Evolutionary conservation across 2,797 vertebrate genomes (phyloP), one percentile per base, ranked within the genome.

Genomic region (Eleutherodactylus coqui): DNA sequence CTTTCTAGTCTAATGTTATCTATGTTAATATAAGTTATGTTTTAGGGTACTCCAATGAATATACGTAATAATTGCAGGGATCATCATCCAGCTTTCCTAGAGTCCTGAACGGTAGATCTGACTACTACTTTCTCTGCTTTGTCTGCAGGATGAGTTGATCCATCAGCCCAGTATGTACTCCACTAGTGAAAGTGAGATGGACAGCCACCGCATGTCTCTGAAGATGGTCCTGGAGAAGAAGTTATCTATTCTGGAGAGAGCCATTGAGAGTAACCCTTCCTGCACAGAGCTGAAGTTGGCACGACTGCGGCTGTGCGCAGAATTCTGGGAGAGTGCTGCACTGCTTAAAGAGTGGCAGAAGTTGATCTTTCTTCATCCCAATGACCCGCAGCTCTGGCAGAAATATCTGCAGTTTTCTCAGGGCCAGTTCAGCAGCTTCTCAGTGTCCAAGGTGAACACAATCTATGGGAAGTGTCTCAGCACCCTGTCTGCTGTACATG

Each of bases 311-410:
- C 91, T 99, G 85, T 97, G 97, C 75, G 36, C 94, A 0, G 98
- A 97, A 89, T 95, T 99, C 80, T 99, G 96, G 97, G 97, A 99
- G 87, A 95, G 96, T 0, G 84, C 96, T 0, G 89, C 91, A 10
- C 90, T 99, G 90, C 89, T 96, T 88, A 98, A 96, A 82, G 98
- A 99, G 88, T 99, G 97, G 98, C 97, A 97, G 93, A 98, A 98
- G 70, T 93, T 99, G 79, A 95, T 98, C 87, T 99, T 99, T 80
- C 89, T 99, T 14, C 97, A 99, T 84, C 97, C 98, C 88, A 99
- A 99, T 91, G 96, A 96, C 14, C 92, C 95, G 0, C 90, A 93
- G 38, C 89, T 99, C 80, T 99, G 97, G 97, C 95, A 92, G 87
- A 94, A 96, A 76, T 98, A 99, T 85, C 95, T 99, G 64, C 90